These are phyloP conservation scores for Agrilus planipennis DNA, from an alignment of 1,140 invertebrate species.

Conservation along the genomic window DNA sequence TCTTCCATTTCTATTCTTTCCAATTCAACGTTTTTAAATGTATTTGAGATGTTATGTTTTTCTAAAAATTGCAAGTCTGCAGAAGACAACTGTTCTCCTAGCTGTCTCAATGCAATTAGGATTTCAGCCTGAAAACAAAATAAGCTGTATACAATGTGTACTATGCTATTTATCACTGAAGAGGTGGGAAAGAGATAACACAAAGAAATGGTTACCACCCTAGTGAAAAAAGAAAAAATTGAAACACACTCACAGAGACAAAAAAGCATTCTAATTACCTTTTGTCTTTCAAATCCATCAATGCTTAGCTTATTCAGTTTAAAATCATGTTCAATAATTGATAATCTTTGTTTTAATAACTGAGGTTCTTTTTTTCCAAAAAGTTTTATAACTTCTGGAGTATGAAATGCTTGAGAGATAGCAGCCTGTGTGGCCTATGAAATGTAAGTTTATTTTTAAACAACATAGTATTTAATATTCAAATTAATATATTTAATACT, in stretches of 20 bases:
- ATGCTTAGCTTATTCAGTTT: slow-evolving; percentile 40
- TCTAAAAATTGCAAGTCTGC: slow-evolving; percentile 48
- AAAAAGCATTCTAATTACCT: slow-evolving; percentile 22
- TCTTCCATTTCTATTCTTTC: no score
- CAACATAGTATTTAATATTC: not conserved
- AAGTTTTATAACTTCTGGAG: slow-evolving; percentile 63
- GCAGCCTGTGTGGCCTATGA: slow-evolving; percentile 61
- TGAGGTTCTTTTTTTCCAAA: slow-evolving; percentile 67
- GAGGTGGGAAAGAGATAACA: no score
- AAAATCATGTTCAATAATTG: slow-evolving; percentile 41
- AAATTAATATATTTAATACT: not conserved
- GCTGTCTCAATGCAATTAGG: slow-evolving; percentile 52
- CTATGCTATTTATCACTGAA: not conserved
- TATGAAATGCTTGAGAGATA: slow-evolving; percentile 65
- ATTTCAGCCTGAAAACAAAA: slow-evolving; percentile 47
- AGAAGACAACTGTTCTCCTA: slow-evolving; percentile 50
- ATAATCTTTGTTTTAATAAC: slow-evolving; percentile 48
- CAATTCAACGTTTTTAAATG: slow-evolving; percentile 27
- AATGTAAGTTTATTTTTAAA: slow-evolving; percentile 2
- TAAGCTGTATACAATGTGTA: not conserved
- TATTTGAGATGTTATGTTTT: slow-evolving; percentile 24
- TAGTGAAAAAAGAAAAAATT: no score
- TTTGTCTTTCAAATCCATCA: slow-evolving; percentile 34
- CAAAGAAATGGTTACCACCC: no score
- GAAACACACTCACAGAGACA: no score